A percentile compares a stretch with the other conserved stretches of the same genome.
Evolutionary conservation across 2,888 invertebrate species (phyloP).

Genomic region (Ceriagrion tenellum): DNA sequence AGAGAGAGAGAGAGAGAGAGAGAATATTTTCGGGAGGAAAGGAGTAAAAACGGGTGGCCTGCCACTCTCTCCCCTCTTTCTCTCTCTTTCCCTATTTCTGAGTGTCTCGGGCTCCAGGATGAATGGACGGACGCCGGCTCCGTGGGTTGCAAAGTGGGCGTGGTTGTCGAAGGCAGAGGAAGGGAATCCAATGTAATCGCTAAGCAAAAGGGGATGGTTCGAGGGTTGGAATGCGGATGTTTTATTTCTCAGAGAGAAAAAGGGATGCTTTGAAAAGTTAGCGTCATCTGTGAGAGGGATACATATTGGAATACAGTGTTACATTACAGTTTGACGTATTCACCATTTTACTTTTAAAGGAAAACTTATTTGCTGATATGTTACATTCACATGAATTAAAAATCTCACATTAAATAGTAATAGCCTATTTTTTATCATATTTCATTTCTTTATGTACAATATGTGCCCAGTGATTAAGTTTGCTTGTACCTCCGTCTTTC

Average conservation of each 20-base stretch:
- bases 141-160: conserved; percentile 26
- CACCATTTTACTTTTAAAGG: too few species aligned
- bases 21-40: not conserved
- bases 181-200: not conserved
- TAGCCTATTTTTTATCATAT: too few species aligned
- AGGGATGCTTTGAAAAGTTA: not conserved
- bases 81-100: not conserved
- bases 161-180: not conserved
- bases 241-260: not conserved
- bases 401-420: too few species aligned
- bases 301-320: too few species aligned
- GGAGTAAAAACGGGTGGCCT: not conserved
- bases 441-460: too few species aligned
- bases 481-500: too few species aligned
- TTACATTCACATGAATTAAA: too few species aligned
- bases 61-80: not conserved
- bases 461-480: too few species aligned
- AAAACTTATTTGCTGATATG: too few species aligned
- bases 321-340: too few species aligned
- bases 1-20: not conserved
- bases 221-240: not conserved
- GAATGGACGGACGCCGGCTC: not conserved
- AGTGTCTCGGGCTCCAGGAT: not conserved
- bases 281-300: not conserved
- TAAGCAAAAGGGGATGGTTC: not conserved